Evolutionary conservation across 1,140 invertebrate genomes (phyloP).

Genomic region (Pygmarrhopalites habei): DNA sequence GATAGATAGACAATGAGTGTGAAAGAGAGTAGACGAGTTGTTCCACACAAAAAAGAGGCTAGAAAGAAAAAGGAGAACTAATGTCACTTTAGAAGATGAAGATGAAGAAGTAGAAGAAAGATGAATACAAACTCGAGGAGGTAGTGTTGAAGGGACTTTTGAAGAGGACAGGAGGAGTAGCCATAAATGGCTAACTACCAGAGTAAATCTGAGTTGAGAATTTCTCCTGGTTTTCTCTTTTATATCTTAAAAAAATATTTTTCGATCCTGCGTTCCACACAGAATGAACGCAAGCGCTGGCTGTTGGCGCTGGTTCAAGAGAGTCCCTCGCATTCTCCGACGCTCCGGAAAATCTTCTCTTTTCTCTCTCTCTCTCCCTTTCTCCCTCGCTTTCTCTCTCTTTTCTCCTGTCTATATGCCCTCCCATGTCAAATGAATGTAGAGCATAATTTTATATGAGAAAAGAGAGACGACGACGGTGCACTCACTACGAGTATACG

Average conservation of each 20-base stretch:
- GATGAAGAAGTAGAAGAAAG: too few relatives aligned
- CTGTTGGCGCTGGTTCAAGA: too few relatives aligned
- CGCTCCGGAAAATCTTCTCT: background rate
- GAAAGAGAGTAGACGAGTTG: too few relatives aligned
- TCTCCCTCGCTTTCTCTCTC: background rate
- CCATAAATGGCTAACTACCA: slow-evolving; percentile 39
- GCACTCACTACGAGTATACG: too few relatives aligned
- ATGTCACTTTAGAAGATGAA: too few relatives aligned
- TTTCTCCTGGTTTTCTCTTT: slow-evolving; percentile 18
- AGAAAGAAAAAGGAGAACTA: too few relatives aligned
- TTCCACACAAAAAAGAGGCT: too few relatives aligned
- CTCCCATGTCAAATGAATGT: background rate
- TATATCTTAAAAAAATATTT: slow-evolving; percentile 18
- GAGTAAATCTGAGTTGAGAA: slow-evolving; percentile 32
- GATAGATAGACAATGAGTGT: too few relatives aligned
- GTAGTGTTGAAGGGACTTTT: too few relatives aligned
- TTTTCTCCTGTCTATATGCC: too few relatives aligned
- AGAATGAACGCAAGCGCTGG: slow-evolving; percentile 28
- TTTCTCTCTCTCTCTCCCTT: slow-evolving; percentile 9
- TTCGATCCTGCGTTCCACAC: slow-evolving; percentile 13
- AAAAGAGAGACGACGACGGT: background rate
- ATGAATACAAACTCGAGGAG: too few relatives aligned
- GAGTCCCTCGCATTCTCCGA: too few relatives aligned
- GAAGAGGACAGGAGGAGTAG: slow-evolving; percentile 36
- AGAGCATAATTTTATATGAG: background rate